Evolutionary conservation across 2,888 invertebrate species (phyloP), one percentile per base, ranked within the genome.

Genomic region (Mechanitis messenoides): DNA sequence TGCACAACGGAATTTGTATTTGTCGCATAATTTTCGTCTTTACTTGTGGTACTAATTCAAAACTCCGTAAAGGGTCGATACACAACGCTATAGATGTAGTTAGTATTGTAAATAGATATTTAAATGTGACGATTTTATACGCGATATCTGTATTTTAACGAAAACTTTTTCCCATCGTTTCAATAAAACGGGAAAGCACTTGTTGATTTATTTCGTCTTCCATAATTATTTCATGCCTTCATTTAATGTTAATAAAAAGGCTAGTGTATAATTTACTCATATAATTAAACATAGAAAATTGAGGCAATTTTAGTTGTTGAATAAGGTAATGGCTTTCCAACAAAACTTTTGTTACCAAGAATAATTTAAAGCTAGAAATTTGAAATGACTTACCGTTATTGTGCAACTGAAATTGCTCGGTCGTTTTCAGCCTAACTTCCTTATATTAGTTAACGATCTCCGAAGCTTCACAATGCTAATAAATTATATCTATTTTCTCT

Each of bases 101-200:
- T 85, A 81, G 79, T 79, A 74, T 76, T 79, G 76, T 86, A 86
- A 72, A 87, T 86, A 87, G 69, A 77, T 76, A 80, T 81, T 80
- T 77, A 77, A 78, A 77, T 73, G 70, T 63, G 68, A 79, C 75
- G 72, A 75, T 87, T 86, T 87, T 85, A 83, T 87, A 87, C 81
- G 77, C 77, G 79, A 72, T 76, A 77, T 72, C 72, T 72, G 72
- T 70, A 64, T 73, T 72, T 74, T 67, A 70, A 63, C 53, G 55
- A 61, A 58, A 56, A 35, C 6, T 35, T 56, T 46, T 56, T 62
- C 58, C 63, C 58, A 46, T 55, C 45, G 55, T 66, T 61, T 64
- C 59, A 50, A 50, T 57, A 65, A 57, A 60, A 64, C 46, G 61
- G 56, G 56, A 53, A 57, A 56, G 56, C 42, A 60, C 71, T 72